Base-by-base conservation (phyloP, 2,888 invertebrate species). In the Agrenia bidenticulata region DNA sequence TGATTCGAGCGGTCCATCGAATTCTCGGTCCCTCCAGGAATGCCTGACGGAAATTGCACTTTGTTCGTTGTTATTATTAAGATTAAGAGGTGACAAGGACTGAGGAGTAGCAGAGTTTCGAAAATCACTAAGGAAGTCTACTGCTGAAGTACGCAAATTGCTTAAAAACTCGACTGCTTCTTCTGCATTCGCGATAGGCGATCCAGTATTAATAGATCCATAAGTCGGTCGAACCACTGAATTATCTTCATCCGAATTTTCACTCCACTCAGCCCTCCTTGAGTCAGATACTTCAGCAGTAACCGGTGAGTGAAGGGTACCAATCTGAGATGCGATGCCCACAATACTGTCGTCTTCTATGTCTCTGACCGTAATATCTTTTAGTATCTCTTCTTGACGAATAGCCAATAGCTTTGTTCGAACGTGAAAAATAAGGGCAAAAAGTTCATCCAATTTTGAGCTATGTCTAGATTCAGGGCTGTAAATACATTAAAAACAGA, bases 341-440 rank as follows among this genome's bases (percentile, higher is more conserved):
- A 51, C 39, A n/a, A n/a, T 41, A 11, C 13, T 42, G 26, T 56
- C 17, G 39, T 50, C 27, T 37, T 64, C 42, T 19, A 41, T 17
- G 15, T 58, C 54, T 21, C 41, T 42, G 11, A 41, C 23, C 5
- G 15, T 7, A 17, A 4, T 15, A 4, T 61, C 64, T 53, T 62
- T 70, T 5, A 68, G 41, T 37, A 66, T 15, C 51, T 73, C 72
- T 11, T 70, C 73, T 63, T 73, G 74, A 26, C 69, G 63, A 15
- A 70, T 66, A 1, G 75, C 68, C 15, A 77, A 61, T 13, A 78
- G 61, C 53, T 75, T 71, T 13, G 75, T 73, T 27, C 78, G 66
- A 27, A 78, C 59, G 26, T 76, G 71, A 63, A 77, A 74, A 41
- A 77, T 73, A 23, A 77, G 61, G 4, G 73, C 73, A 69, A 76